Evolutionary conservation across 1,140 invertebrate genomes (phyloP).

Genomic region (Euglossa dilemma): DNA sequence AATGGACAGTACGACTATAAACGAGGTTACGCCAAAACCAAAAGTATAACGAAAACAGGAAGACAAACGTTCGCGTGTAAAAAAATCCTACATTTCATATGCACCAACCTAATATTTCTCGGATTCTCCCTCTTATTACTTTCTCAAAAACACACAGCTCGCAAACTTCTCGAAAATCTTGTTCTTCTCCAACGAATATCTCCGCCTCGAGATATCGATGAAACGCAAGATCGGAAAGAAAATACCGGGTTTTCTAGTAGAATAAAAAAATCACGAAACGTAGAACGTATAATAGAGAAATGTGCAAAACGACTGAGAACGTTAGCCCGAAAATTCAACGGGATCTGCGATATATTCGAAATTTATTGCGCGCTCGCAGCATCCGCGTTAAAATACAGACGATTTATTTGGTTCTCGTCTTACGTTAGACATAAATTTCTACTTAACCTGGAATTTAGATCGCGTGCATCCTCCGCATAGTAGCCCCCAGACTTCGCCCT

Average conservation of each 20-base stretch:
- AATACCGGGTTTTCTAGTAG: background rate
- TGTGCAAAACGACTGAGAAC: background rate
- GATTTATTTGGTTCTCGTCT: conserved; percentile 46
- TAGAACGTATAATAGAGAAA: background rate
- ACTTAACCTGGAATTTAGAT: conserved; percentile 48
- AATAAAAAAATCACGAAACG: background rate
- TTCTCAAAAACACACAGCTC: too few relatives aligned
- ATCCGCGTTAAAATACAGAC: conserved; percentile 25
- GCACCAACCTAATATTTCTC: too few relatives aligned
- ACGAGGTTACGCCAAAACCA: too few relatives aligned
- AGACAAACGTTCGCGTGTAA: too few relatives aligned
- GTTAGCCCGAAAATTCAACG: conserved; percentile 16
- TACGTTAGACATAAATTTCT: conserved; percentile 46
- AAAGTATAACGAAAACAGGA: too few relatives aligned
- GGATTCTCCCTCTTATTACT: too few relatives aligned
- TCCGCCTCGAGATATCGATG: background rate
- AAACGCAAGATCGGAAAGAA: background rate
- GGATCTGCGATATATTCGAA: conserved; percentile 33
- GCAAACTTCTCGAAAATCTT: too few relatives aligned
- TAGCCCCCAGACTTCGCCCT: background rate
- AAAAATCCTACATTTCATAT: too few relatives aligned
- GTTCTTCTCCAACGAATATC: too few relatives aligned
- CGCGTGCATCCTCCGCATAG: background rate
- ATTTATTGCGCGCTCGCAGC: conserved; percentile 26
- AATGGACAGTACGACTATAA: too few relatives aligned